These are phyloP conservation scores for Drosophila mauritiana DNA, from an alignment of 1,140 invertebrate genomes.

Conservation along the genomic window DNA sequence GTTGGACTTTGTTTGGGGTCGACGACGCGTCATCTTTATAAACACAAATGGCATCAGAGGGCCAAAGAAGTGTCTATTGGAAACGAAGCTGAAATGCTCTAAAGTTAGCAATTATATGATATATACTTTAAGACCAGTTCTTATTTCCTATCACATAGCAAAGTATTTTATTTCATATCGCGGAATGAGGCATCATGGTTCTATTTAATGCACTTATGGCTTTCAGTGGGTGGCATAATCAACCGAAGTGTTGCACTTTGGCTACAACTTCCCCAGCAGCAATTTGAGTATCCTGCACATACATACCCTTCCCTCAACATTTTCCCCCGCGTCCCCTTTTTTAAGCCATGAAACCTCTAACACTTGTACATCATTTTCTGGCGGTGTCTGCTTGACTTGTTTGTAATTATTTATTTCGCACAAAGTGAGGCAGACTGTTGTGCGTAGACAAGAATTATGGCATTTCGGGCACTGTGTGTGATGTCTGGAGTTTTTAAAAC, in stretches of 20 bases:
- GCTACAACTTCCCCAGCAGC: constrained; percentile 46
- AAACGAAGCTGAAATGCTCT: constrained; percentile 29
- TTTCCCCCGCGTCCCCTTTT: not conserved
- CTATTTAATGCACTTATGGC: constrained; percentile 3
- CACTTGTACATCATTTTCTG: constrained; percentile 49
- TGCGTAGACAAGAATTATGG: constrained; percentile 79
- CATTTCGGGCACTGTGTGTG: constrained; percentile 71
- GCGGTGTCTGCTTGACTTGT: constrained; percentile 71
- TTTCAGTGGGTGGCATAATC: not conserved
- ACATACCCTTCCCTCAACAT: not conserved
- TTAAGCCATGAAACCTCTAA: constrained; percentile 13
- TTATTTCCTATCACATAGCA: too few species aligned
- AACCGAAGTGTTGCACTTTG: constrained; percentile 65
- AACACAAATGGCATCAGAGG: constrained; percentile 54
- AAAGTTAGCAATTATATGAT: too few species aligned
- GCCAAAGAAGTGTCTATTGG: constrained; percentile 15
- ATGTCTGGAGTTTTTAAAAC: constrained; percentile 65
- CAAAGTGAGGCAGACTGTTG: constrained; percentile 70
- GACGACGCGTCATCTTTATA: constrained; percentile 55
- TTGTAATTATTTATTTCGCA: constrained; percentile 80
- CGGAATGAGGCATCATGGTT: too few species aligned
- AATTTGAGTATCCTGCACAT: constrained; percentile 21
- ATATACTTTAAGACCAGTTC: too few species aligned
- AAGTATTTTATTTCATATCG: too few species aligned
- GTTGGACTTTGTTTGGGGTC: constrained; percentile 34